A percentile compares a stretch with the other conserved stretches of the same genome.
Conservation (phyloP, 2,113 vertebrate genomes). For the Corythornis cristatus region DNA sequence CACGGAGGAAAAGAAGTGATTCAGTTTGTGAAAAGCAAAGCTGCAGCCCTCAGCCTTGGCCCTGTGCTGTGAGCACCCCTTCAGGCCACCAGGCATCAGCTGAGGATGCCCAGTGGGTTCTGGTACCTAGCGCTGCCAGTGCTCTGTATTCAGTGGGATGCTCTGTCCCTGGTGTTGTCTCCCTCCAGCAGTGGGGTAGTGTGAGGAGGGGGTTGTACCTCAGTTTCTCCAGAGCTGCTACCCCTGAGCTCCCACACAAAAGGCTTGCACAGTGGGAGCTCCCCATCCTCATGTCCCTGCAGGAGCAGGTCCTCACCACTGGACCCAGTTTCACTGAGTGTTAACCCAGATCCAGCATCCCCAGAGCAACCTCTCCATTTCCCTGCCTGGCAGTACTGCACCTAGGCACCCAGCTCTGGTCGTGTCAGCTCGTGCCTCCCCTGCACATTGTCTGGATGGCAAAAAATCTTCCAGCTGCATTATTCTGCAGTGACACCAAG, state of each 20-base stretch:
- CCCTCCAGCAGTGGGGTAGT: background rate
- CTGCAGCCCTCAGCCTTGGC: background rate
- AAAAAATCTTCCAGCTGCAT: background rate
- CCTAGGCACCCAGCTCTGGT: background rate
- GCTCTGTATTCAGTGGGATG: fast-evolving
- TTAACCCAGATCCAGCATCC: background rate
- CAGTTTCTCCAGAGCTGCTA: background rate
- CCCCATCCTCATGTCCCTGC: background rate
- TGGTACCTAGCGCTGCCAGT: background rate
- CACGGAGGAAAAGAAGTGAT: background rate
- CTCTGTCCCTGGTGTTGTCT: background rate
- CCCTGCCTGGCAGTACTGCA: background rate
- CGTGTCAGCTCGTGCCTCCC: fast-evolving
- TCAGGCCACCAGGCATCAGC: fast-evolving
- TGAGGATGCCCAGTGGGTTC: fast-evolving
- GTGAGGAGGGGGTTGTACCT: background rate
- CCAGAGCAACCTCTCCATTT: background rate
- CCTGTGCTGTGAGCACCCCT: background rate
- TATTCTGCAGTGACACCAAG: fast-evolving
- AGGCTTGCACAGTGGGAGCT: background rate
- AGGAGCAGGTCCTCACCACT: background rate
- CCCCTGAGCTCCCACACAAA: background rate
- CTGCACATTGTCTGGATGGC: background rate
- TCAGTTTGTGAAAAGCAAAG: background rate
- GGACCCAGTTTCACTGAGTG: background rate